phyloP scores from a whole-genome alignment of 2,113 vertebrate genomes.

The Erythrolamprus reginae region DNA sequence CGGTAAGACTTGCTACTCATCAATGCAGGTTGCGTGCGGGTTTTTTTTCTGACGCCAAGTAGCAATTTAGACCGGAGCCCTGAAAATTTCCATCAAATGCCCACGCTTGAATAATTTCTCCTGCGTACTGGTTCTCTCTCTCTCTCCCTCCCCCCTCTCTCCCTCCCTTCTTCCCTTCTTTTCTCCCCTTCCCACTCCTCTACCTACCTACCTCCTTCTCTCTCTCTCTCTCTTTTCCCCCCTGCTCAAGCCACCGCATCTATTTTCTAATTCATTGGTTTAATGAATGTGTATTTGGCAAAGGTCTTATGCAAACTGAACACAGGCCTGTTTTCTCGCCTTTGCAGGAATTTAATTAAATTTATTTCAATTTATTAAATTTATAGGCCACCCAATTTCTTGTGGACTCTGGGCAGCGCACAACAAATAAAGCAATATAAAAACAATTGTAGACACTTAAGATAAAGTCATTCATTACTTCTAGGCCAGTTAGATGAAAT shows the following conservation, averaged over 20 bases:
- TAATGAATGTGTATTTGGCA: constrained; percentile 31
- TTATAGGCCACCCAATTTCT: too few species aligned
- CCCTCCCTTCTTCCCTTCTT: too few species aligned
- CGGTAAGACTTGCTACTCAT: neutral
- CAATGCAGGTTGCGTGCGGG: too few species aligned
- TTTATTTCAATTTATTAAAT: too few species aligned
- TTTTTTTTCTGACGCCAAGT: constrained; percentile 9
- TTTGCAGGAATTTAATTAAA: constrained; percentile 14
- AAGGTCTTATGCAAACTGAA: constrained; percentile 53
- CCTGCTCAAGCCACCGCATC: constrained; percentile 19
- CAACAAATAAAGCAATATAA: too few species aligned
- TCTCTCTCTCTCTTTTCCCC: neutral
- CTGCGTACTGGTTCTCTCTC: neutral
- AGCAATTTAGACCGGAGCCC: constrained; percentile 47
- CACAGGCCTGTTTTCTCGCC: neutral
- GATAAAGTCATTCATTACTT: too few species aligned
- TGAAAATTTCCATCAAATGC: constrained; percentile 48
- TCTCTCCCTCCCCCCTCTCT: too few species aligned
- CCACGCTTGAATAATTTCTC: constrained; percentile 36
- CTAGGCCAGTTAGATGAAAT: too few species aligned
- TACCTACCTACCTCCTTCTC: too few species aligned
- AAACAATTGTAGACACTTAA: too few species aligned
- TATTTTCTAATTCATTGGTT: constrained; percentile 30
- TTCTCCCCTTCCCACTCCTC: too few species aligned
- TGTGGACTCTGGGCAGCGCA: too few species aligned